These are phyloP conservation scores for Abrostola triplasia DNA, from an alignment of 2,888 invertebrate species.

Conservation along the genomic window DNA sequence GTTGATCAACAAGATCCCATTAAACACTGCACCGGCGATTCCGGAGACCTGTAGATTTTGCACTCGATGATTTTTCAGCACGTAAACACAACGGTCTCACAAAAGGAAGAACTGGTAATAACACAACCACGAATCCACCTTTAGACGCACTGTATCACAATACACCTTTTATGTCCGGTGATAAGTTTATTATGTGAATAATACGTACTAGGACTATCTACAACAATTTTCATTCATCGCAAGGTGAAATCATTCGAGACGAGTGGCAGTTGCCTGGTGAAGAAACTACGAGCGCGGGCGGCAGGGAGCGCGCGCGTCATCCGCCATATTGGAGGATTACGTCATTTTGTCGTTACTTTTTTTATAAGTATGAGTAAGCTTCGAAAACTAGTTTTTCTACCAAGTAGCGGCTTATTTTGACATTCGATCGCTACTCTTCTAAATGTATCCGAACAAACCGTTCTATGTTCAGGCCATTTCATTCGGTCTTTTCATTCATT, in stretches of 20 bases:
- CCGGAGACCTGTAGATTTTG: constrained; percentile 71
- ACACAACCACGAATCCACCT: constrained; percentile 83
- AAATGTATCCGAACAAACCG: constrained; percentile 50
- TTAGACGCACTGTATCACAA: constrained; percentile 77
- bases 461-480: neutral
- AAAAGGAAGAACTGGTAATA: constrained; percentile 83
- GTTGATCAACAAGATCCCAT: constrained; percentile 86
- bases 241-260: constrained; percentile 81
- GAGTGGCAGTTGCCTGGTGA: constrained; percentile 72
- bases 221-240: constrained; percentile 84
- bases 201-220: constrained; percentile 72
- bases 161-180: constrained; percentile 70
- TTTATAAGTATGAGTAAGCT: constrained; percentile 50
- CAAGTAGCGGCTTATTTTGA: constrained; percentile 29
- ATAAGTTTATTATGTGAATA: constrained; percentile 71
- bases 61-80: constrained; percentile 73
- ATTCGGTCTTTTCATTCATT: constrained; percentile 24
- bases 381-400: constrained; percentile 50
- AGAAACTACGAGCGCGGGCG: constrained; percentile 77
- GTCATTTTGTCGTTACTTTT: constrained; percentile 70
- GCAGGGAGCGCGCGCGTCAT: constrained; percentile 83
- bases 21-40: constrained; percentile 77
- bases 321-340: constrained; percentile 87
- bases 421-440: constrained; percentile 19
- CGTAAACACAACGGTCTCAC: constrained; percentile 85